Evolutionary conservation across 37 sponge, comb jelly and placozoan genomes (phyloP).

Genomic region (Amphimedon queenslandica): DNA sequence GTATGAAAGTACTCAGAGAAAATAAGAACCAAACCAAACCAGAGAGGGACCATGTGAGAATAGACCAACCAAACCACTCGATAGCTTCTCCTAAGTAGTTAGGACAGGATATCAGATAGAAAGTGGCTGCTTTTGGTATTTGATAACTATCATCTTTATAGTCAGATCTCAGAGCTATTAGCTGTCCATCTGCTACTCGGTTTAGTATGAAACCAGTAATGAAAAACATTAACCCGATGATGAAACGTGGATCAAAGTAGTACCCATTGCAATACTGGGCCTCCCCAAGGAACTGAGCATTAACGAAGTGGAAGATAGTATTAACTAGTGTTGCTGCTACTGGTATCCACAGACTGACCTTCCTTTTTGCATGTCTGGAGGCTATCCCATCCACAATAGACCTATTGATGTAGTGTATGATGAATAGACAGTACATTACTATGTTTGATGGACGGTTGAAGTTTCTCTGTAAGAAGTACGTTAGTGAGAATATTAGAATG

Average conservation of each 20-base stretch:
- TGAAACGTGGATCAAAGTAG: slow-evolving; percentile 72
- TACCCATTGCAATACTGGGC: slow-evolving; percentile 31
- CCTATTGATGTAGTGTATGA: slow-evolving; percentile 55
- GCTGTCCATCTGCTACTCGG: slow-evolving; percentile 47
- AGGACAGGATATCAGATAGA: slow-evolving; percentile 60
- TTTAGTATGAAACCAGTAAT: slow-evolving; percentile 71
- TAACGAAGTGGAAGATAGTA: slow-evolving; percentile 47
- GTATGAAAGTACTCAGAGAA: slow-evolving; percentile 41
- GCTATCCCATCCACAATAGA: slow-evolving; percentile 47
- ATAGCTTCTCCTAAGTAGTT: slow-evolving; percentile 82
- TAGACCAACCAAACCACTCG: slow-evolving; percentile 85
- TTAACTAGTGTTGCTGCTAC: slow-evolving; percentile 30
- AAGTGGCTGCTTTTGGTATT: slow-evolving; percentile 67
- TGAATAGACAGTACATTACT: slow-evolving; percentile 49
- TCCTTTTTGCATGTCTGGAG: slow-evolving; percentile 27
- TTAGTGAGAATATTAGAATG: slow-evolving; percentile 49
- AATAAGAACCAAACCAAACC: slow-evolving; percentile 82
- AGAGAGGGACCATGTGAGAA: slow-evolving; percentile 79
- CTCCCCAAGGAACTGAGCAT: slow-evolving; percentile 63
- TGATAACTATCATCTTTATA: slow-evolving; percentile 39
- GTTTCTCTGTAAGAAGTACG: slow-evolving; percentile 43
- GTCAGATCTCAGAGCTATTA: slow-evolving; percentile 36
- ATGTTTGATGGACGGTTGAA: slow-evolving; percentile 29
- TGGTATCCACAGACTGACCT: slow-evolving; percentile 38
- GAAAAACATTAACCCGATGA: slow-evolving; percentile 74